Evolutionary conservation across 1,140 invertebrate genomes (phyloP).

Genomic region (Leptopilina boulardi): DNA sequence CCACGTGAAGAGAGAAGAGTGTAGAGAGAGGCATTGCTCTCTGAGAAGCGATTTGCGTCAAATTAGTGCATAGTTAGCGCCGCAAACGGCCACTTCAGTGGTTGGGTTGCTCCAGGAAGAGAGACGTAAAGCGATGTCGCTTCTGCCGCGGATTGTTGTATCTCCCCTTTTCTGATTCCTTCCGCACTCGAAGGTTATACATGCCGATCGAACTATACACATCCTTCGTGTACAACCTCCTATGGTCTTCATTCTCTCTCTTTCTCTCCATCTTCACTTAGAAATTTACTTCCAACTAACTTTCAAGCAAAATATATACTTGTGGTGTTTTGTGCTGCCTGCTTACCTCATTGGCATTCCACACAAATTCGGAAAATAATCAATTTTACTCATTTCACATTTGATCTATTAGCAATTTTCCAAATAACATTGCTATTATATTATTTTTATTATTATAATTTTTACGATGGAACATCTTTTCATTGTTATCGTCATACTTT

Average conservation of each 20-base stretch:
- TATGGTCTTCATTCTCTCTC: too few relatives aligned
- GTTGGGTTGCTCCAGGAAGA: conserved; percentile 49
- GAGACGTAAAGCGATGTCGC: conserved; percentile 40
- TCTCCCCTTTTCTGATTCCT: conserved; percentile 26
- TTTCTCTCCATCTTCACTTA: neutral
- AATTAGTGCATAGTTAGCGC: conserved; percentile 56
- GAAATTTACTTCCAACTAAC: conserved; percentile 1
- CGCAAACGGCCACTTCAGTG: conserved; percentile 46
- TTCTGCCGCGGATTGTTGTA: conserved; percentile 24
- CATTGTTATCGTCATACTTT: neutral
- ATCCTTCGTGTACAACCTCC: neutral
- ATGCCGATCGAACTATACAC: conserved; percentile 26
- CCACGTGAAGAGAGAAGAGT: neutral
- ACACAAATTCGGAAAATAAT: conserved; percentile 1
- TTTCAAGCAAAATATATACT: neutral
- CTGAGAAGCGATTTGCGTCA: conserved; percentile 57
- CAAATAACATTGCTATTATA: too few relatives aligned
- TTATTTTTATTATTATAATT: too few relatives aligned
- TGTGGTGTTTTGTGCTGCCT: neutral
- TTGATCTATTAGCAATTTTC: too few relatives aligned
- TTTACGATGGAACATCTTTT: too few relatives aligned
- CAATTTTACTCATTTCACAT: too few relatives aligned
- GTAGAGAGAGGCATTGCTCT: conserved; percentile 39
- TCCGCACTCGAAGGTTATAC: conserved; percentile 21
- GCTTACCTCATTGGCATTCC: neutral